Evolutionary conservation across 2,113 vertebrate genomes (phyloP).

Genomic region (Microtus montanus): DNA sequence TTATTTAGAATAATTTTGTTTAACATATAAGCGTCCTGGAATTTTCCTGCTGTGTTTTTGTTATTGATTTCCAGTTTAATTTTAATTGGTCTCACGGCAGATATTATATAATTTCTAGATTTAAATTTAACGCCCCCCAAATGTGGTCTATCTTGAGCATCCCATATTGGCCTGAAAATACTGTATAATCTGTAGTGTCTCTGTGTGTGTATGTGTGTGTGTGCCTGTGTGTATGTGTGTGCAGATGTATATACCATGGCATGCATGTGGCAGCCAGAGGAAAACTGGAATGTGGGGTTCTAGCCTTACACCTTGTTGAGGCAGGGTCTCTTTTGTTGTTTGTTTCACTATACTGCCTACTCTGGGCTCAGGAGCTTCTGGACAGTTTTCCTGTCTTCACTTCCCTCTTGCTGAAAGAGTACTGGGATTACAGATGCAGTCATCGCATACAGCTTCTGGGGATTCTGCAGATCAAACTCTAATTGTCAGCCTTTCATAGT

Average conservation of each 20-base stretch:
- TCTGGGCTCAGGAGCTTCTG: too few species aligned
- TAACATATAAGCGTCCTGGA: not conserved
- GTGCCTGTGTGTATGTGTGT: not conserved
- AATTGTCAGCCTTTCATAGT: too few species aligned
- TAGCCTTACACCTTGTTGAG: not conserved
- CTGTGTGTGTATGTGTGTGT: not conserved
- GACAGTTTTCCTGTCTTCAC: not conserved
- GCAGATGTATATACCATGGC: too few species aligned
- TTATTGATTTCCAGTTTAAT: not conserved
- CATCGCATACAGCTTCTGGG: not conserved
- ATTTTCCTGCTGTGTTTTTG: not conserved
- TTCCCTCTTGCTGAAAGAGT: not conserved
- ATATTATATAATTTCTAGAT: not conserved
- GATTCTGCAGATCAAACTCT: not conserved
- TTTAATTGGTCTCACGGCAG: not conserved
- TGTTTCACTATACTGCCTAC: too few species aligned
- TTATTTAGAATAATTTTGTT: constrained; percentile 18
- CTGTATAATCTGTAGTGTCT: not conserved
- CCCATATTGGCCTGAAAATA: not conserved
- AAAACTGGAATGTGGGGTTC: not conserved
- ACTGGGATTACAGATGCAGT: not conserved
- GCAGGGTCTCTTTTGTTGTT: not conserved
- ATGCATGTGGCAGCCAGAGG: too few species aligned
- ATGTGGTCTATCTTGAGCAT: not conserved
- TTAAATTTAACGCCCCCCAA: not conserved